Conservation (phyloP, 2,888 invertebrate species). For the Cephus pygmeus region DNA sequence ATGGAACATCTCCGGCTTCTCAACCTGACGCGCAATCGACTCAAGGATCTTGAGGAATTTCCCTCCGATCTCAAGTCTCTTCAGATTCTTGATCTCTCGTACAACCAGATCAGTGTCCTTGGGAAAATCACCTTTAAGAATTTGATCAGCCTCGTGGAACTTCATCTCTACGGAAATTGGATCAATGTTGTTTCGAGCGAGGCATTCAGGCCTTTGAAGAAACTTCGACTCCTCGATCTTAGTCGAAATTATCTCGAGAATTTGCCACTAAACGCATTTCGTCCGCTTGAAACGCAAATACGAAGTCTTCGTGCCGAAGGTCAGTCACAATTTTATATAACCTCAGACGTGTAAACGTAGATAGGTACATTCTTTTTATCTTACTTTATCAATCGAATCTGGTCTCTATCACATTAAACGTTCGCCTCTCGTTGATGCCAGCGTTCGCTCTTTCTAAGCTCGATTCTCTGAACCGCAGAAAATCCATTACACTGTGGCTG, state of each 20-base stretch:
- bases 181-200: slow-evolving; percentile 83
- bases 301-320: slow-evolving; percentile 84
- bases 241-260: slow-evolving; percentile 87
- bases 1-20: slow-evolving; percentile 78
- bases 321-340: slow-evolving; percentile 55
- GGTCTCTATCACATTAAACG: no score
- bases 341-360: background rate
- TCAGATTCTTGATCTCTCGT: slow-evolving; percentile 84
- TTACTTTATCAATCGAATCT: no score
- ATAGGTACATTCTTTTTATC: no score
- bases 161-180: slow-evolving; percentile 86
- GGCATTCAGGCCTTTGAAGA: slow-evolving; percentile 81
- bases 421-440: no score
- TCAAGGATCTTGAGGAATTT: slow-evolving; percentile 86
- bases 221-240: slow-evolving; percentile 81
- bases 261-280: slow-evolving; percentile 82
- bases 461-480: slow-evolving; percentile 69
- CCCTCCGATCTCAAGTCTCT: slow-evolving; percentile 81
- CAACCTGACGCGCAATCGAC: slow-evolving; percentile 87
- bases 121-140: slow-evolving; percentile 82
- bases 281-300: slow-evolving; percentile 85
- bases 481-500: slow-evolving; percentile 92
- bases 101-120: slow-evolving; percentile 84
- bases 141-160: slow-evolving; percentile 79
- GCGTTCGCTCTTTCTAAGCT: background rate